Conservation (phyloP, 2,797 vertebrate genomes). For the Catamblyrhynchus diadema region DNA sequence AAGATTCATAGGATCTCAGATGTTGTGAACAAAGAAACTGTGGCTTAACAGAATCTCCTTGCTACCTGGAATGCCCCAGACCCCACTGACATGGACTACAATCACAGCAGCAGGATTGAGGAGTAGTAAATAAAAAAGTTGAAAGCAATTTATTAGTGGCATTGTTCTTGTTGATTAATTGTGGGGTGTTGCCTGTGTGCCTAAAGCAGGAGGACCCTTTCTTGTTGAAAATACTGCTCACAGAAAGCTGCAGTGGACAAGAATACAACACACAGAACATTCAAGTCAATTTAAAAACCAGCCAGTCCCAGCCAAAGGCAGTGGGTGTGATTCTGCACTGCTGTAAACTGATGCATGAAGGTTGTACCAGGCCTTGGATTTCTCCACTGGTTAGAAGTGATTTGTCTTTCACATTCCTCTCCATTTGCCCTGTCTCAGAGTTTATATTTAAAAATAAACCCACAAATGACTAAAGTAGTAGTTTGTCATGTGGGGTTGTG, state of each 20-base stretch:
- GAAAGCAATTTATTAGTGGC: not conserved
- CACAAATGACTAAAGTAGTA: not conserved
- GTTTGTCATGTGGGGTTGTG: not conserved
- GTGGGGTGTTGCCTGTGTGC: not conserved
- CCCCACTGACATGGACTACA: not conserved
- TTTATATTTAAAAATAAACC: constrained; percentile 32
- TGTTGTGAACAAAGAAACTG: not conserved
- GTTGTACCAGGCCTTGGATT: not conserved
- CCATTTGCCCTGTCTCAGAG: not conserved
- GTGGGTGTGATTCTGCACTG: not conserved
- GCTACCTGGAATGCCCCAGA: not conserved
- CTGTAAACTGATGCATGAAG: not conserved
- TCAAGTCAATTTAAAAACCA: constrained; percentile 18
- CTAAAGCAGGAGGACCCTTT: not conserved
- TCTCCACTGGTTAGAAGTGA: constrained; percentile 39
- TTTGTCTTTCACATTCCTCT: constrained; percentile 29
- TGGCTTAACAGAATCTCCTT: not conserved
- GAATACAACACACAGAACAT: not conserved
- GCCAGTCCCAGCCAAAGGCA: not conserved
- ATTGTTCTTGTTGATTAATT: not conserved
- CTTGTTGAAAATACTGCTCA: not conserved
- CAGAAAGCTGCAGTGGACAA: not conserved
- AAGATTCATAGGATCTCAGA: not conserved
- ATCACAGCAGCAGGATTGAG: not conserved
- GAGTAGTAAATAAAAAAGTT: not conserved